Conservation (phyloP, 2,113 vertebrate species). For the Tragelaphus buxtoni region DNA sequence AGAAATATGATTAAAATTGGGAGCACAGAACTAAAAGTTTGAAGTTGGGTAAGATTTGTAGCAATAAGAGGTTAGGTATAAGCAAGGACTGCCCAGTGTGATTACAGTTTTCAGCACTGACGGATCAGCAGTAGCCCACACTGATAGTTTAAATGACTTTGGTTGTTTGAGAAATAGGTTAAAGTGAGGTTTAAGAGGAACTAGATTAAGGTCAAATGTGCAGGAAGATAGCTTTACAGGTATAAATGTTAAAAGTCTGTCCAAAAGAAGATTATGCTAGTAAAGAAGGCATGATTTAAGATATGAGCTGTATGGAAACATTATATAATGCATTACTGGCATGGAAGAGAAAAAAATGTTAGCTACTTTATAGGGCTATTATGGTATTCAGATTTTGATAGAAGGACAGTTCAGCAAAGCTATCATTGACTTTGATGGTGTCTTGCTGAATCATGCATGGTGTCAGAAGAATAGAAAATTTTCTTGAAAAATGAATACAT, state of each 20-base stretch:
- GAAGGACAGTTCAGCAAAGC: slow-evolving; percentile 34
- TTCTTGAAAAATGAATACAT: slow-evolving; percentile 65
- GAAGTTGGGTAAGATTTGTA: background rate
- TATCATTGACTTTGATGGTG: background rate
- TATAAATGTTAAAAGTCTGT: background rate
- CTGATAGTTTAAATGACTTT: background rate
- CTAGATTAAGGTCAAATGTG: slow-evolving; percentile 30
- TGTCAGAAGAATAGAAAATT: slow-evolving; percentile 56
- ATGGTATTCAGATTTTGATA: background rate
- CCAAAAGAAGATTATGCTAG: background rate
- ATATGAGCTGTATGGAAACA: background rate
- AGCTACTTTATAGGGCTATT: slow-evolving; percentile 5
- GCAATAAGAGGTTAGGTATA: background rate
- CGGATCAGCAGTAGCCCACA: background rate
- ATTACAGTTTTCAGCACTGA: background rate
- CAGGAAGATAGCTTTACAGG: background rate
- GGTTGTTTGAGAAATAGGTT: background rate
- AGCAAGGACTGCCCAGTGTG: background rate
- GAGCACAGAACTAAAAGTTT: background rate
- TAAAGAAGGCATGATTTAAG: background rate
- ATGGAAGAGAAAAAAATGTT: background rate
- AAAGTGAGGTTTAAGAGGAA: background rate
- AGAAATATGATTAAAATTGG: background rate
- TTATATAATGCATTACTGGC: background rate
- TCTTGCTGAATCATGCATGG: slow-evolving; percentile 53